Conservation (phyloP, 2,797 vertebrate genomes). For the Phataginus tetradactyla region DNA sequence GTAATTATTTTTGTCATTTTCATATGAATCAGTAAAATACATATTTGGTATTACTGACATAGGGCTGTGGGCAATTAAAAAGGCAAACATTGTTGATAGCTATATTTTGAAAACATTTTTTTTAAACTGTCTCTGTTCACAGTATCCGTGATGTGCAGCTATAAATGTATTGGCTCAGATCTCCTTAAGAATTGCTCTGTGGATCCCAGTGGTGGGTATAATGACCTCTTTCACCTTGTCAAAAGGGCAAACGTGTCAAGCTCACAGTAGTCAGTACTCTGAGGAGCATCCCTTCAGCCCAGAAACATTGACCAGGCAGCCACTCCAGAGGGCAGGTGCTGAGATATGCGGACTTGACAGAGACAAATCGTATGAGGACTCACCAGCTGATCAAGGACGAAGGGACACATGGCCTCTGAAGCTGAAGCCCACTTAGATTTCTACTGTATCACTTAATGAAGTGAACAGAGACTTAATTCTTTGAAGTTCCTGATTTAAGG, state of each 20-base stretch:
- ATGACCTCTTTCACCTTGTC: slow-evolving; percentile 87
- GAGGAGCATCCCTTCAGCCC: slow-evolving; percentile 91
- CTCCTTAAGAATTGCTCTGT: slow-evolving; percentile 80
- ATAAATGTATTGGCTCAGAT: slow-evolving; percentile 59
- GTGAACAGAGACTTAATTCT: slow-evolving; percentile 84
- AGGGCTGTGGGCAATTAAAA: slow-evolving; percentile 52
- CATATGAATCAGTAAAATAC: slow-evolving; percentile 47
- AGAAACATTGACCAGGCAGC: slow-evolving; percentile 83
- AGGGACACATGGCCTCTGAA: slow-evolving; percentile 89
- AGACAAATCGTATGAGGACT: slow-evolving; percentile 93
- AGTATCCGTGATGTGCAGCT: slow-evolving; percentile 34
- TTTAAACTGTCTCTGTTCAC: slow-evolving; percentile 31
- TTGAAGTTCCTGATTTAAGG: slow-evolving; percentile 83
- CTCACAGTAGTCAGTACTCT: slow-evolving; percentile 89
- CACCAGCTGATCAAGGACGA: slow-evolving; percentile 93
- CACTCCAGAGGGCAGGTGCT: slow-evolving; percentile 86
- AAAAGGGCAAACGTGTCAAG: slow-evolving; percentile 86
- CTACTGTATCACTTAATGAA: slow-evolving; percentile 82
- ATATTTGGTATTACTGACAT: slow-evolving; percentile 40
- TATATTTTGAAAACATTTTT: slow-evolving; percentile 60
- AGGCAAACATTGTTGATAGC: slow-evolving; percentile 67
- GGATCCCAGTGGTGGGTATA: slow-evolving; percentile 81
- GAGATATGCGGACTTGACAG: slow-evolving; percentile 90
- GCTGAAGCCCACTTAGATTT: slow-evolving; percentile 83
- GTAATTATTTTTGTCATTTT: slow-evolving; percentile 72